Percentiles rank a stretch among this genome's conserved stretches.
These are phyloP conservation scores for Proales similis DNA, from an alignment of 1,140 invertebrate species.

Conservation along the genomic window DNA sequence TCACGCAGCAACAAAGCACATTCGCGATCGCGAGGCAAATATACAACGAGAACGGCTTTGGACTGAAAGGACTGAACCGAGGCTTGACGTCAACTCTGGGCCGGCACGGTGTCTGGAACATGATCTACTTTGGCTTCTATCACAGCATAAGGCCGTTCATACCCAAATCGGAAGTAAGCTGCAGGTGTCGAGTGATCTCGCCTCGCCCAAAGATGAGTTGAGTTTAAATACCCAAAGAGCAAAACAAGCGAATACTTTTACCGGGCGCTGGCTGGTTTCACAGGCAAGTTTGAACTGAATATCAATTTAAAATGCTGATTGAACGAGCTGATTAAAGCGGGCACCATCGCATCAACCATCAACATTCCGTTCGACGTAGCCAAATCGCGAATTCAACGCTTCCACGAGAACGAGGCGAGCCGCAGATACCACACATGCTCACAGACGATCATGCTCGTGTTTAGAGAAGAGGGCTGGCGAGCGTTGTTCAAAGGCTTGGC, in stretches of 20 bases:
- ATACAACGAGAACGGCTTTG: constrained; percentile 65
- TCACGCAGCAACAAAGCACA: constrained; percentile 62
- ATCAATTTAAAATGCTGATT: too few relatives aligned
- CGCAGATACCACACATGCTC: constrained; percentile 73
- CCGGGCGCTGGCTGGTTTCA: constrained; percentile 71
- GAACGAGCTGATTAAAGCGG: too few relatives aligned
- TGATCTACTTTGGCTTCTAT: constrained; percentile 87
- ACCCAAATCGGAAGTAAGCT: constrained; percentile 61
- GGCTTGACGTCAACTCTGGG: constrained; percentile 77
- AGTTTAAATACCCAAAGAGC: constrained; percentile 58
- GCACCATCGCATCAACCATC: constrained; percentile 70
- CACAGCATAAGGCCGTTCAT: constrained; percentile 74
- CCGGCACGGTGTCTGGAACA: constrained; percentile 80
- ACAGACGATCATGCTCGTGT: constrained; percentile 66
- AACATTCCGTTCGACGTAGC: constrained; percentile 94
- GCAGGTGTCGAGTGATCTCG: constrained; percentile 31
- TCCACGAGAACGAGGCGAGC: constrained; percentile 65
- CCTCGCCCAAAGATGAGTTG: not conserved
- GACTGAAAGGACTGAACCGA: constrained; percentile 76
- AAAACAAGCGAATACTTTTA: constrained; percentile 61
- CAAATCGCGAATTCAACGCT: constrained; percentile 82
- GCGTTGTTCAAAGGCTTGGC: constrained; percentile 83
- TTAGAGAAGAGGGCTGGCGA: constrained; percentile 74
- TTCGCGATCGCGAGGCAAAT: constrained; percentile 70
- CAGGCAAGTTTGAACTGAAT: too few relatives aligned